Evolutionary conservation across 2,888 invertebrate genomes (phyloP), one percentile per base, ranked within the genome.

Genomic region (Operophtera brumata): DNA sequence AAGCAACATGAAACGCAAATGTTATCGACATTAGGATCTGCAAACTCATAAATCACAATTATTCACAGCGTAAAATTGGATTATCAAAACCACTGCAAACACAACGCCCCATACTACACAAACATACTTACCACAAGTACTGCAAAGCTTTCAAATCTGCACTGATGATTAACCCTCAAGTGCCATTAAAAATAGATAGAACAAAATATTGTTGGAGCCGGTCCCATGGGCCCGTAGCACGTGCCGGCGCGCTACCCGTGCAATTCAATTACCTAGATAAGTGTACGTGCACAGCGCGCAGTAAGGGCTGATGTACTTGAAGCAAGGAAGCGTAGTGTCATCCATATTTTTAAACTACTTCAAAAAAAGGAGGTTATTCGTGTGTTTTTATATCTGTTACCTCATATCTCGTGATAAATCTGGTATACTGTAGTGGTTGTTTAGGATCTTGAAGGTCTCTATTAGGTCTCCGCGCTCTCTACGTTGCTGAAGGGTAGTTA

Each of bases 161-260:
- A 75, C 75, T 63, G 73, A 78, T 78, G 78, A 86, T 84, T 83
- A 83, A 82, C 84, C 80, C 81, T 77, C 72, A 74, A 82, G 75
- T 57, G 72, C 77, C 75, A 84, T 88, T 86, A 87, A 86, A 86
- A 88, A 88, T 86, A 86, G 83, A 88, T 87, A 82, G 78, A 79
- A 83, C 80, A 82, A 85, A 84, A 87, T 85, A 84, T 74, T 78
- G 80, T 69, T 69, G 73, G 80, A 70, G 67, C 64, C 9, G 73
- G 73, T 81, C 81, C 74, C 82, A 57, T 49, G 74, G 78, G 82
- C 66, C 66, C 51, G 12, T 8, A 52, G 74, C 78, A 79, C 82
- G 82, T 80, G 73, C 72, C 73, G 62, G 64, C 72, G 70, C 70
- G 73, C 75, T 73, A 66, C 47, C 79, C 79, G 70, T 66, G 77